Base-by-base conservation (phyloP, 2,888 invertebrate species). In the Mimas tiliae region DNA sequence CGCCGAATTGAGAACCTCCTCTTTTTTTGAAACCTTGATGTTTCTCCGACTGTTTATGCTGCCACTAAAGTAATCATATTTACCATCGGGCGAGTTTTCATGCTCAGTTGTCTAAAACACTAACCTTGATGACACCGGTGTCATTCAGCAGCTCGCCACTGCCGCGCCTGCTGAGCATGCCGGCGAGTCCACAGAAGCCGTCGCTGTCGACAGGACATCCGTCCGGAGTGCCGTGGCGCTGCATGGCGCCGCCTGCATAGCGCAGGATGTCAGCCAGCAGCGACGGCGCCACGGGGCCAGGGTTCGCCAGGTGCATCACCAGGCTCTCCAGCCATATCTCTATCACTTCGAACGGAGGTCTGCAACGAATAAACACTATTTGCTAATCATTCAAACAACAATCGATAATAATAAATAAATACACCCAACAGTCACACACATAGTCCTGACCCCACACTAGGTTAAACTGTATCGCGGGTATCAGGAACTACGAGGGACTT, bases 311-410 rank as follows among this genome's bases (percentile, higher is more conserved):
- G 78, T 97, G 96, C 94, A 96, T 95, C 33, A 96, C 95, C 62
- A 98, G 88, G 42, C 96, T 96, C 84, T 97, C 96, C 65, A 98
- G 90, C 98, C 98, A 98, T n/a, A 96, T 95, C 89, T 97, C 96
- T 85, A 98, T 95, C 47, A 97, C 96, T 82, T 98, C 98, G 89
- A 98, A 98, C 0, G 98, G 96, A 0, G 98, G 98, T 79, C 98
- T 97, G 80, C 95, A 66, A 14, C 21, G 27, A 50, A 27, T n/a
- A 0, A 52, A 48, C 16, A 68, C 14, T 50, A 21, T 12, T 12
- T 12, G 6, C 12, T 48, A 58, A 55, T 19, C 55, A 53, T 27
- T 14, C 14, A 0, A 55, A 33, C 7, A 16, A 6, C 8, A 34
- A 16, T 34, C 50, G 38, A 27, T 27, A 27, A 27, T n/a, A n/a